Conservation (phyloP, 2,113 vertebrate species). For the Emydocephalus ijimae region DNA sequence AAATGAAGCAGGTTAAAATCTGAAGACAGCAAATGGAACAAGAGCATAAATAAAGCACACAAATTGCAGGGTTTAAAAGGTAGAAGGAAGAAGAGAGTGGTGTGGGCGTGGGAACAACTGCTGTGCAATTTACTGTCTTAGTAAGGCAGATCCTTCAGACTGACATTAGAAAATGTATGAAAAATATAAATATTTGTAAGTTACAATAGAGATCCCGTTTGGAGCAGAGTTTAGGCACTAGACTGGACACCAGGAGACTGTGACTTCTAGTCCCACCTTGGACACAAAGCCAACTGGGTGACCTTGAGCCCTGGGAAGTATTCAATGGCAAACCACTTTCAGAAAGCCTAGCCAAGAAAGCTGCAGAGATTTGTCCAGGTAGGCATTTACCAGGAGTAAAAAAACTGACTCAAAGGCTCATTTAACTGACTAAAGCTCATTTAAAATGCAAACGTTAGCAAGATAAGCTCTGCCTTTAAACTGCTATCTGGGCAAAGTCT, state of each 20-base stretch:
- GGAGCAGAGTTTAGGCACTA: background rate
- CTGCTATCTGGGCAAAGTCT: background rate
- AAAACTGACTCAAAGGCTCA: background rate
- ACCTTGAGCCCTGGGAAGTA: background rate
- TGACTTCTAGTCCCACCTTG: background rate
- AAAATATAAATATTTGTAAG: background rate
- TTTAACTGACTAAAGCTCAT: background rate
- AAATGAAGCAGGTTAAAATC: background rate
- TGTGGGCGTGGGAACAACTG: background rate
- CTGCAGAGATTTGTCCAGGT: background rate
- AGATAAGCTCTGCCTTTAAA: background rate
- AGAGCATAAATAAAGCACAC: background rate
- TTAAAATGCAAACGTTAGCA: background rate
- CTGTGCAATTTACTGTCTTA: background rate
- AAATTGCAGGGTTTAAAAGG: background rate
- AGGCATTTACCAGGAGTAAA: background rate
- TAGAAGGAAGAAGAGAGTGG: background rate
- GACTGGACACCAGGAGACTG: background rate
- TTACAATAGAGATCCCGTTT: background rate
- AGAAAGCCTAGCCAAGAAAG: background rate
- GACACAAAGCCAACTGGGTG: background rate
- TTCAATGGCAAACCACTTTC: background rate
- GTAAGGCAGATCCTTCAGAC: background rate
- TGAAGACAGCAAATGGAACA: background rate
- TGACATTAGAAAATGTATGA: background rate